Evolutionary conservation across 2,888 invertebrate genomes (phyloP), one percentile per base, ranked within the genome.

Genomic region (Dicycla oo): DNA sequence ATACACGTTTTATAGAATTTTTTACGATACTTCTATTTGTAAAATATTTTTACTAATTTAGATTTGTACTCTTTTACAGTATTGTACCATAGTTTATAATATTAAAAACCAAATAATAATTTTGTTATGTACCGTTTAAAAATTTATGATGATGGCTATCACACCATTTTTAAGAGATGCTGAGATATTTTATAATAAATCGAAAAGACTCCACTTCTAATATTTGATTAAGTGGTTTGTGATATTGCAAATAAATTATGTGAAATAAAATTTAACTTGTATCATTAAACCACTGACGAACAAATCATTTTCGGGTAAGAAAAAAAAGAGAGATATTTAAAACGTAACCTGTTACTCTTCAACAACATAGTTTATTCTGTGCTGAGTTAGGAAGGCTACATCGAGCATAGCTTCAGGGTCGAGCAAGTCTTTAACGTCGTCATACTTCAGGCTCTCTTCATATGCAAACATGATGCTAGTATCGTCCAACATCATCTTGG

Each of bases 401-500:
- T 99, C 98, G 20, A 98, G 96, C 96, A 98, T 98, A 0, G 98
- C 97, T 91, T 99, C 99, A 3, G 98, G 98, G 83, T 97, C 97
- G 18, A 99, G 94, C 23, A 99, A 92, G 80, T 99, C 98, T 80
- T 97, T 97, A 15, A 98, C 97, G 75, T 95, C 91, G 18, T 96
- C 96, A 90, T 98, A 99, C 90, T 98, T 98, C 54, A 97, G 92
- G 10, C 99, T 99, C 89, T 98, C 98, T 85, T 99, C 98, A 92
- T 97, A 99, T 0, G 99, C 98, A 90, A 98, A 98, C 84, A 98
- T 97, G 61, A 99, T 98, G 88, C 98, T 99, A 0, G 99, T 99
- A 90, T 99, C 99, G 86, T 98, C 99, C 3, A 99, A 94, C 96
- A 98, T 97, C 95, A 99, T 98, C 90, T 98, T 98, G 82, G 98